Evolutionary conservation across 92 coral and sea anemone species (phyloP), one percentile per base, ranked within the genome.

Genomic region (Umimayanthus kanabou): DNA sequence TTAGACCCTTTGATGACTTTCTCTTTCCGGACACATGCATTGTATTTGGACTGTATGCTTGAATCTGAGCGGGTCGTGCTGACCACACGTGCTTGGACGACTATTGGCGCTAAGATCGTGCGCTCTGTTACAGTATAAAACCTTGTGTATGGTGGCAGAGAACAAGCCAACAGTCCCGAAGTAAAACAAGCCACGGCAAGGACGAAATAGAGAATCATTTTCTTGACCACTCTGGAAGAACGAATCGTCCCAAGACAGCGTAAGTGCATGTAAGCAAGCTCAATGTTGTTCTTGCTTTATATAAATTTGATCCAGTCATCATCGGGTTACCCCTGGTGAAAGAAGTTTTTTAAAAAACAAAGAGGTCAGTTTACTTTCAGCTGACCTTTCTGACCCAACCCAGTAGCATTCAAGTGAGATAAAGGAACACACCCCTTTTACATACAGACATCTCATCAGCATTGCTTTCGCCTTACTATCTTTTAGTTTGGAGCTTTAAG

Each of bases 71-170:
- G 58, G 39, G 95, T 92, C 28, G 93, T 92, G 89, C 93, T 96
- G 28, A 90, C 18, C 33, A 96, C 99, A 20, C 81, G 92, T 16
- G 90, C 99, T 42, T 93, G 92, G 22, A 96, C 77, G 47, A 96
- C 98, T 45, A 93, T 89, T 14, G 98, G 98, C 30, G 99, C 97
- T 39, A 96, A 92, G 71, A 93, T 77, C 3, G 98, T 80, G 1
- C 96, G 95, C 73, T 95, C 90, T 4, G 93, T 93, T 43, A 91
- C 61, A 39, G 88, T 37, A 39, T 92, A 94, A 43, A 15, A 66
- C n/a, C 79, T 78, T n/a, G 89, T 88, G 74, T 78, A 73, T 20
- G 93, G 94, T 25, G 82, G 83, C 4, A 93, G 76, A 7, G 95
- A 92, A 72, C 95, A 94, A 23, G 92, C 80, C 43, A 74, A 80